phyloP scores from a whole-genome alignment of 1,140 invertebrate species.

The Drosophila rhopaloa region DNA sequence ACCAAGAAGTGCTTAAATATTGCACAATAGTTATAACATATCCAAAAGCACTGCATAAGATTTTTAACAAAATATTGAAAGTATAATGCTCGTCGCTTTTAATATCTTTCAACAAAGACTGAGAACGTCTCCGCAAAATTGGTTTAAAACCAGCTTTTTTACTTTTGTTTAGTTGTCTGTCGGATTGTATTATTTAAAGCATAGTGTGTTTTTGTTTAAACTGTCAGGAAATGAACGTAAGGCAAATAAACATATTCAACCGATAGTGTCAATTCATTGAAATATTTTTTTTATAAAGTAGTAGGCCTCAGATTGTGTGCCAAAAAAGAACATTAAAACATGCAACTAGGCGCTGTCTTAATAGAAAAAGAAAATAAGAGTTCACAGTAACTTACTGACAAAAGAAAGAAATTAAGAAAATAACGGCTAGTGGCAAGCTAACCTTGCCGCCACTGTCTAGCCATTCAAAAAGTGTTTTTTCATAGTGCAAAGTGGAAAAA shows the following conservation, averaged over 20 bases:
- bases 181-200: no score
- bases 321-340: neutral
- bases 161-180: no score
- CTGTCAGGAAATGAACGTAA: no score
- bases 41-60: neutral
- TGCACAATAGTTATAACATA: no score
- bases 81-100: no score
- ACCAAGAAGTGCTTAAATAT: constrained; percentile 17
- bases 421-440: constrained; percentile 1
- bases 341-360: neutral
- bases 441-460: constrained; percentile 31
- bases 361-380: neutral
- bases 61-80: neutral
- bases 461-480: constrained; percentile 64
- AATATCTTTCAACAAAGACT: no score
- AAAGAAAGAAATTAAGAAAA: neutral
- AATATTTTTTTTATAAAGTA: constrained; percentile 2
- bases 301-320: neutral
- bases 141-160: no score
- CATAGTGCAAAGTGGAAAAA: constrained; percentile 46
- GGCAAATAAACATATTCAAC: neutral
- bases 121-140: no score
- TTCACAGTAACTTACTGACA: no score
- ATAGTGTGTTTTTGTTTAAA: no score
- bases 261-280: constrained; percentile 4